A percentile compares a stretch with the other conserved stretches of the same genome.
These are phyloP conservation scores for Balaeniceps rex DNA, from an alignment of 2,113 vertebrate genomes.

Conservation along the genomic window DNA sequence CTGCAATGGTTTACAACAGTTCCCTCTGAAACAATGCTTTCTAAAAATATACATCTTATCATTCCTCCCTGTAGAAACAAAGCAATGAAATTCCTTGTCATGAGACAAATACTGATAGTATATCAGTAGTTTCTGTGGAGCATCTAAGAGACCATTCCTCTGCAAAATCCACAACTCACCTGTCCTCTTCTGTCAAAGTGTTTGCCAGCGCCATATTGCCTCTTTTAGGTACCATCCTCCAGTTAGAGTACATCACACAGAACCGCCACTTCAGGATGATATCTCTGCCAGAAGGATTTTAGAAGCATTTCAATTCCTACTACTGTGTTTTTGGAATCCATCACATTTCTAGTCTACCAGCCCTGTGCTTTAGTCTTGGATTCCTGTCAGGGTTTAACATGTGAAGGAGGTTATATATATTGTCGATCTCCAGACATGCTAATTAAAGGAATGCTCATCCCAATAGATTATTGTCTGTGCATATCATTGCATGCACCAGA, in stretches of 20 bases:
- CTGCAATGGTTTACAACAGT: background rate
- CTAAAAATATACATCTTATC: background rate
- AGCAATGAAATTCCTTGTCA: background rate
- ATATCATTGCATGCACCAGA: background rate
- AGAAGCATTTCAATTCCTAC: background rate
- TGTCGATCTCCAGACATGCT: background rate
- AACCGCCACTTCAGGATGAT: background rate
- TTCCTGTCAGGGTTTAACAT: background rate
- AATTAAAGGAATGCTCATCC: background rate
- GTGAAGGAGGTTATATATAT: background rate
- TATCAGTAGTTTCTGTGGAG: background rate
- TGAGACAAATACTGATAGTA: background rate
- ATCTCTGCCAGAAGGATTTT: background rate
- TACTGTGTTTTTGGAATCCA: background rate
- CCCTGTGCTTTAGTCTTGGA: background rate
- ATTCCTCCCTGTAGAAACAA: background rate
- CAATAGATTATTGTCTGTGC: background rate
- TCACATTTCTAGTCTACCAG: background rate
- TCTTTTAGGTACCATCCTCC: background rate
- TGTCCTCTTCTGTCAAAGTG: background rate
- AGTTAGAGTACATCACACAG: background rate
- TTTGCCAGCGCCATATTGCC: background rate
- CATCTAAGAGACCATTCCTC: background rate
- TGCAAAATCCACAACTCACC: background rate
- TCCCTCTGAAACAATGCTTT: background rate